Evolutionary conservation across 2,888 invertebrate species (phyloP), one percentile per base, ranked within the genome.

Genomic region (Muscina levida): DNA sequence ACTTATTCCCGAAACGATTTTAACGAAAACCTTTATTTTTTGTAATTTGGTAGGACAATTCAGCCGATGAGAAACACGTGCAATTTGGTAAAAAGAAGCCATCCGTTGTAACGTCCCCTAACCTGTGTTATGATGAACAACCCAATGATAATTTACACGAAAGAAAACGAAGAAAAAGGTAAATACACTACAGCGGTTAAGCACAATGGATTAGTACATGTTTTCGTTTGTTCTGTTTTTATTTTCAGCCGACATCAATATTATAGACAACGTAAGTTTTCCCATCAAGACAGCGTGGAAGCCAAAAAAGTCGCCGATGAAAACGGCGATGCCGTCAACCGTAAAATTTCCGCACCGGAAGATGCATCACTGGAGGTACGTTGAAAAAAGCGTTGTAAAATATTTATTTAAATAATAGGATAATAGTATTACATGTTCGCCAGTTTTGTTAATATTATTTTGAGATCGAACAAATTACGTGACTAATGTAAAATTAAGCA

Each of bases 261-360:
- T 88, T 92, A 92, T 84, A 93, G 94, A 86, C 90, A 93, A 83
- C 94, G 95, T 84, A 96, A 96, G 91, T 95, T 93, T 88, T 96
- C 96, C 46, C 92, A 96, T 73, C 95, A 95, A 86, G 95, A 96
- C 87, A 94, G 94, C 86, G 92, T 92, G 84, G 92, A 89, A 84
- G 83, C 85, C 80, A 88, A 87, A 85, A 88, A 88, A 84, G 85
- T 85, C 67, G 74, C 86, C 81, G 89, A 89, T 84, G 90, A 89
- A 83, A 88, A 87, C 85, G 88, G 88, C 84, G 88, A 88, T 85
- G 87, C 87, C 83, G 86, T 85, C 76, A 86, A 86, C 85, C 92
- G 93, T 57, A 91, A 93, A 82, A 92, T 94, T 84, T 94, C 94
- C 84, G 93, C 93, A 67, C 94, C 95, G 48, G 95, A 95, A 85